These are phyloP conservation scores for Rhodophaea formosa DNA, from an alignment of 2,888 invertebrate species.

Conservation along the genomic window DNA sequence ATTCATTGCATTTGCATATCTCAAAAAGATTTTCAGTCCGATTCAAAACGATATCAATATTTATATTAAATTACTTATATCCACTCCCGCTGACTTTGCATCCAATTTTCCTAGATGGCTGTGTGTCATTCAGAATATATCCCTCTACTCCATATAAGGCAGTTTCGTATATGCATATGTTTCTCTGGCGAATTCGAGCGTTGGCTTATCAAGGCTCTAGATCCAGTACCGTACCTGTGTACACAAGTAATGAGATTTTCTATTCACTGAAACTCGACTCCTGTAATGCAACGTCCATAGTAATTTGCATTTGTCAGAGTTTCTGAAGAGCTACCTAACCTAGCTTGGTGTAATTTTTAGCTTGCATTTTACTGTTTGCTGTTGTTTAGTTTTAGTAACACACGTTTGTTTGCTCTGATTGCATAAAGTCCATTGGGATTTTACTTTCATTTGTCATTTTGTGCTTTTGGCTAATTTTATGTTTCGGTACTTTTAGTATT, in stretches of 20 bases:
- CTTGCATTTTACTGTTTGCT: slow-evolving; percentile 2
- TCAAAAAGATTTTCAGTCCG: not conserved
- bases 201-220: slow-evolving; percentile 49
- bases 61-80: not conserved
- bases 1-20: not conserved
- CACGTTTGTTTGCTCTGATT: not conserved
- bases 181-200: slow-evolving; percentile 41
- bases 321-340: slow-evolving; percentile 2
- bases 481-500: not conserved
- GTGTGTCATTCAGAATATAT: slow-evolving; percentile 17
- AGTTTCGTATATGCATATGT: slow-evolving; percentile 25
- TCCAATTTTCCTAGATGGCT: slow-evolving; percentile 9
- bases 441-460: not conserved
- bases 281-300: slow-evolving; percentile 13
- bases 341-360: slow-evolving; percentile 2
- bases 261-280: slow-evolving; percentile 29
- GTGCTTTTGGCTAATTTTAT: slow-evolving; percentile 9
- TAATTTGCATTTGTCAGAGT: slow-evolving; percentile 17
- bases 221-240: slow-evolving; percentile 40
- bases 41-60: not conserved
- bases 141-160: not conserved
- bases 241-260: slow-evolving; percentile 47
- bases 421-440: not conserved
- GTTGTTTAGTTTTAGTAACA: slow-evolving; percentile 8
- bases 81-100: not conserved